Evolutionary conservation across 2,797 vertebrate species (phyloP).

Genomic region (Anguilla megastoma): DNA sequence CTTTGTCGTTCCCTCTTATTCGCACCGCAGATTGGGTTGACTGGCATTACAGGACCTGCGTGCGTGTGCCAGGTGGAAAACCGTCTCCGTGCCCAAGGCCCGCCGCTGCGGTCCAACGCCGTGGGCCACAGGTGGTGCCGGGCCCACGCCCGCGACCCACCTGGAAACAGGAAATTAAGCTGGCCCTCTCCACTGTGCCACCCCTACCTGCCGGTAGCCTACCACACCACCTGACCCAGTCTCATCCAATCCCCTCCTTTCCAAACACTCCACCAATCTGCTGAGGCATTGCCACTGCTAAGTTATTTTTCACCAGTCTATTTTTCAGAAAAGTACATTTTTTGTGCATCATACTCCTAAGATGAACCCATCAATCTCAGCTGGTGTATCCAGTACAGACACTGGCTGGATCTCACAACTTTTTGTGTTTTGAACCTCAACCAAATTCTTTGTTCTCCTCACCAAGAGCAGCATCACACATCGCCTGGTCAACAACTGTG

Average conservation of each 20-base stretch:
- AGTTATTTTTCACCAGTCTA: no score
- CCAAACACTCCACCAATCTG: not conserved
- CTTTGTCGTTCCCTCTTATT: not conserved
- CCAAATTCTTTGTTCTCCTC: no score
- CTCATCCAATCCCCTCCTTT: not conserved
- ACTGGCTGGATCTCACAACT: no score
- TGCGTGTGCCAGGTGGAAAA: slow-evolving; percentile 17
- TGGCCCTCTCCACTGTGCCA: slow-evolving; percentile 50
- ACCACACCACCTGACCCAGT: not conserved
- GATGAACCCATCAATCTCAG: no score
- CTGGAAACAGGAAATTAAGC: slow-evolving; percentile 72
- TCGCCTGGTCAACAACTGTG: no score
- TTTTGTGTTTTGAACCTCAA: no score
- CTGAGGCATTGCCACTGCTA: no score
- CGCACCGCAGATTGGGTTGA: not conserved
- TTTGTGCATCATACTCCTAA: not conserved
- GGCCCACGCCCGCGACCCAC: slow-evolving; percentile 61
- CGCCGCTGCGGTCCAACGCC: not conserved
- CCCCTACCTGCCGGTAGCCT: not conserved
- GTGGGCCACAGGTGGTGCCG: not conserved
- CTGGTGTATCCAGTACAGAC: no score
- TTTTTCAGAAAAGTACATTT: not conserved
- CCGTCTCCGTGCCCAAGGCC: not conserved
- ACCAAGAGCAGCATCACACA: no score
- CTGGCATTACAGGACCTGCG: not conserved